phyloP scores from a whole-genome alignment of 2,113 vertebrate species.

The Ia io region DNA sequence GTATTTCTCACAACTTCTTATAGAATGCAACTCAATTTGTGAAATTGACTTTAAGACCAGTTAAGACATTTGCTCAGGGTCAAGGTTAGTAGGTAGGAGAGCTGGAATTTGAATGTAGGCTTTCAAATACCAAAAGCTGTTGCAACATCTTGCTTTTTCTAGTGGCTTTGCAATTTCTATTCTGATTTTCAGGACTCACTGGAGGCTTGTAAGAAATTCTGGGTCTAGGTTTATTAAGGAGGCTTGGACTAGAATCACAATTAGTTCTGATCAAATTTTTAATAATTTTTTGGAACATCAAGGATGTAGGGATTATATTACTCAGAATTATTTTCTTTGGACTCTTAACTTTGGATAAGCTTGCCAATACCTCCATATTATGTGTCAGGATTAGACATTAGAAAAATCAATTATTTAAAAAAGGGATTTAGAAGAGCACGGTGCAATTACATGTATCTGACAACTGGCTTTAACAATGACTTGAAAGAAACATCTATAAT shows the following conservation, averaged over 20 bases:
- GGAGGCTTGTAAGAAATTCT: background rate
- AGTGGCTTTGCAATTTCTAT: background rate
- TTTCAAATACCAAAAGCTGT: background rate
- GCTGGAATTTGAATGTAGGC: background rate
- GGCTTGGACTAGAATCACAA: background rate
- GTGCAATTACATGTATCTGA: background rate
- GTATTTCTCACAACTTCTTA: background rate
- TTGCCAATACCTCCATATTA: background rate
- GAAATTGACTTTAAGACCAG: background rate
- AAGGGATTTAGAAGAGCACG: background rate
- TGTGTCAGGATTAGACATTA: background rate
- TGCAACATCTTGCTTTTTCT: background rate
- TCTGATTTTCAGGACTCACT: background rate
- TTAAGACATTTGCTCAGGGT: background rate
- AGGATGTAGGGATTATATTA: background rate
- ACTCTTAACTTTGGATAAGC: background rate
- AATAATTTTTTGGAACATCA: background rate
- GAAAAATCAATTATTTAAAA: background rate
- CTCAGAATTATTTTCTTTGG: background rate
- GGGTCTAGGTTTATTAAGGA: background rate
- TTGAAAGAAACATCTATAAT: background rate
- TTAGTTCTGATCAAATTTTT: background rate
- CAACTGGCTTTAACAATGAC: background rate
- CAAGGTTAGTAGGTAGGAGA: background rate
- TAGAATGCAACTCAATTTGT: background rate